Percentiles rank a stretch among this genome's conserved stretches.
Evolutionary conservation across 2,113 vertebrate genomes (phyloP).

Genomic region (Bettongia penicillata): DNA sequence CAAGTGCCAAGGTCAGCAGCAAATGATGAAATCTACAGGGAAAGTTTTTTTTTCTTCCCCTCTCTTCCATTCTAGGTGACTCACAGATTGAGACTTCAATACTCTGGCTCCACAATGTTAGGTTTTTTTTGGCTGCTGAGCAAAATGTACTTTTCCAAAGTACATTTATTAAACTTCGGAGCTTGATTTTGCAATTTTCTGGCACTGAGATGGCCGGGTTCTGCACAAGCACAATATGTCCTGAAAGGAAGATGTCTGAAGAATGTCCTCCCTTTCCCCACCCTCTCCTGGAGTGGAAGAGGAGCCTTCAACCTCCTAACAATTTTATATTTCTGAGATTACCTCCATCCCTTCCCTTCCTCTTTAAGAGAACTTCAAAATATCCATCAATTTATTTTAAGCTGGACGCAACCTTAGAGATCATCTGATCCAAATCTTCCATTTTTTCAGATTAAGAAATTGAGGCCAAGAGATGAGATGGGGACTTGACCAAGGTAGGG

Average conservation of each 20-base stretch:
- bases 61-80: not conserved
- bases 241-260: not conserved
- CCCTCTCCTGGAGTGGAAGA: not conserved
- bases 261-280: not conserved
- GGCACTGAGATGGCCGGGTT: not conserved
- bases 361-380: not conserved
- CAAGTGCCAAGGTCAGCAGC: not conserved
- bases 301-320: not conserved
- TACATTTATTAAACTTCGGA: not conserved
- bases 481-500: not conserved
- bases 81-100: conserved; percentile 1
- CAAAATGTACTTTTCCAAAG: conserved; percentile 3
- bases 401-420: not conserved
- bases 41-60: not conserved
- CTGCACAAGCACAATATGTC: not conserved
- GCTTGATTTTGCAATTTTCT: conserved; percentile 3
- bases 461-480: not conserved
- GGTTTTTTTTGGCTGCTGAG: not conserved
- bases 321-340: not conserved
- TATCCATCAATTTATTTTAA: not conserved
- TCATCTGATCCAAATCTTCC: not conserved
- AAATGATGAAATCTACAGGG: conserved; percentile 3
- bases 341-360: not conserved
- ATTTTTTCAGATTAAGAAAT: not conserved
- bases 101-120: not conserved